These are phyloP conservation scores for Tipula confusa DNA, from an alignment of 2,888 invertebrate genomes.

Conservation along the genomic window DNA sequence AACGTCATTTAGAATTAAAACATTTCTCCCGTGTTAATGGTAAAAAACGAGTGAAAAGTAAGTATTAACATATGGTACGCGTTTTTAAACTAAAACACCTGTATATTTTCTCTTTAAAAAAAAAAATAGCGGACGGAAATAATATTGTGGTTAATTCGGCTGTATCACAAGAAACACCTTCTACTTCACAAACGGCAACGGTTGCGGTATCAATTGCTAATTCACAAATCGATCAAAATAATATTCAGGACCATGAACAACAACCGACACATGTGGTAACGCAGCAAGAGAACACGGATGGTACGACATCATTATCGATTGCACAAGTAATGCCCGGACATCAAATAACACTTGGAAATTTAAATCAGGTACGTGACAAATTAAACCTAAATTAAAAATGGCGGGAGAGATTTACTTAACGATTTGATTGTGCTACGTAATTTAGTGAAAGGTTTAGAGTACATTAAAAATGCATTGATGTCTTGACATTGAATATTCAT, in stretches of 20 bases:
- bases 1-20: slow-evolving; percentile 54
- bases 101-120: slow-evolving; percentile 21
- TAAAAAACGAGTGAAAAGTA: slow-evolving; percentile 50
- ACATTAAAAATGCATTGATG: background rate
- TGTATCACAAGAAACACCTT: slow-evolving; percentile 37
- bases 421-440: background rate
- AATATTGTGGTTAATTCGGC: background rate
- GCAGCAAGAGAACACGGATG: slow-evolving; percentile 49
- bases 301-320: slow-evolving; percentile 48
- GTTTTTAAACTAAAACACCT: slow-evolving; percentile 33
- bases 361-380: slow-evolving; percentile 51
- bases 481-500: too few species aligned
- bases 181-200: slow-evolving; percentile 43
- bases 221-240: background rate
- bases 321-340: slow-evolving; percentile 50
- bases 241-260: slow-evolving; percentile 31
- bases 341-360: slow-evolving; percentile 48
- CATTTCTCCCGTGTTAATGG: slow-evolving; percentile 50
- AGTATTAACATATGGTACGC: slow-evolving; percentile 37
- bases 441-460: too few species aligned
- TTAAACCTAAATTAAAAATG: background rate
- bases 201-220: slow-evolving; percentile 35
- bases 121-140: background rate
- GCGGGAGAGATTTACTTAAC: background rate
- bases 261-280: slow-evolving; percentile 44